Evolutionary conservation across 2,113 vertebrate species (phyloP), one percentile per base, ranked within the genome.

Genomic region (Rhinogobius similis): DNA sequence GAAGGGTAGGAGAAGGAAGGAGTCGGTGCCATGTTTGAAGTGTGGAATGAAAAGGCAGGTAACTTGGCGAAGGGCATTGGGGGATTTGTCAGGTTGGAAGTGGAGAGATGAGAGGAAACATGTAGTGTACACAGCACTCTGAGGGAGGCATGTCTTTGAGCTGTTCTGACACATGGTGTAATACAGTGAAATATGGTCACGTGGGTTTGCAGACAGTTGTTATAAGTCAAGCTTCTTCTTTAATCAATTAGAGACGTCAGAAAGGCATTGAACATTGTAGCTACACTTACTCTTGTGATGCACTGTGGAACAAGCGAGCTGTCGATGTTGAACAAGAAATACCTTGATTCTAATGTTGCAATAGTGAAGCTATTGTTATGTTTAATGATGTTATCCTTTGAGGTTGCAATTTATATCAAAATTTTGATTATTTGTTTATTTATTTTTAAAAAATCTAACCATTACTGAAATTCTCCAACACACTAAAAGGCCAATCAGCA

Each of bases 21-120:
- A 67, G 65, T 61, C 71, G 32, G 26, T 50, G 66, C 70, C 78
- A 82, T 83, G 89, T 91, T 92, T 93, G 90, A 93, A 87, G 85
- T 91, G 88, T 77, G 89, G 87, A 92, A 75, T 63, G 53, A 74
- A 79, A 79, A 77, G 72, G 78, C 72, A 85, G 86, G 87, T 87
- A 78, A 73, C 53, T 53, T 79, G 44, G 21, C 70, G 68, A 61
- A 58, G 58, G 59, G 26, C 52, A 75, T 50, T 50, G 46, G 46
- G 46, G 20, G 61, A 85, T 88, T 75, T 86, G 76, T 75, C 56
- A 14, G 84, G 65, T 85, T 84, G 76, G 73, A 75, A 76, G 66
- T 65, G 44, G 27, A 58, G 24, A 48, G 46, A 62, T 5, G 13
- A 82, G 68, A 44, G 12, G 68, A 63, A 79, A 77, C 43, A 67